Evolutionary conservation across 2,888 invertebrate species (phyloP).

Genomic region (Aelia acuminata): DNA sequence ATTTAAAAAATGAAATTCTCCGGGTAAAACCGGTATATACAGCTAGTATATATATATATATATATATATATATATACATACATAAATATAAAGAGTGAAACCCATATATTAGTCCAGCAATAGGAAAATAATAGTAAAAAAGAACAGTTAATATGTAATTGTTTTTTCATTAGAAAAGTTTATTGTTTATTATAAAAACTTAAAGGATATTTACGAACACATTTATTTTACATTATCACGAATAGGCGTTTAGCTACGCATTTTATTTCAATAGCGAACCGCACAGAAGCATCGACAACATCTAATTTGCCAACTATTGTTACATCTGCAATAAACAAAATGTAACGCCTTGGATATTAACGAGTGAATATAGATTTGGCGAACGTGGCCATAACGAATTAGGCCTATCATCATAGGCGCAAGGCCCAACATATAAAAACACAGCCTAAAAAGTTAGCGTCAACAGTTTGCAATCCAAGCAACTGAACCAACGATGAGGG

Average conservation of each 20-base stretch:
- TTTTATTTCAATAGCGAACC: background rate
- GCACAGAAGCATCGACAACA: constrained; percentile 2
- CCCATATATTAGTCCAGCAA: too few relatives aligned
- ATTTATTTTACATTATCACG: background rate
- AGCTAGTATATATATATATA: too few relatives aligned
- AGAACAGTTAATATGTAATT: background rate
- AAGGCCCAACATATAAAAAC: background rate
- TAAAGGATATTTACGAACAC: background rate
- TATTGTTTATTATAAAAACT: background rate
- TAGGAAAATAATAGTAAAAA: too few relatives aligned
- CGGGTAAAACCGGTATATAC: too few relatives aligned
- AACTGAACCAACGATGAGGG: background rate
- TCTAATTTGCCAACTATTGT: constrained; percentile 8
- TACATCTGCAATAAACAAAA: background rate
- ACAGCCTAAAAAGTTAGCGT: background rate
- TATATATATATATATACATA: too few relatives aligned
- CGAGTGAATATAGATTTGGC: background rate
- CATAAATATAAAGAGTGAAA: too few relatives aligned
- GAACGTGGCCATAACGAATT: background rate
- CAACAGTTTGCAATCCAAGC: background rate
- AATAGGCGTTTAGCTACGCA: background rate
- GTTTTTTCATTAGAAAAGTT: too few relatives aligned
- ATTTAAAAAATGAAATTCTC: too few relatives aligned
- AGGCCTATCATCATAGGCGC: background rate
- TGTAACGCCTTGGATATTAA: background rate